Percentiles rank a stretch among this genome's conserved stretches.
phyloP scores from a whole-genome alignment of 1,140 invertebrate genomes.

The Adoxophyes honmai region DNA sequence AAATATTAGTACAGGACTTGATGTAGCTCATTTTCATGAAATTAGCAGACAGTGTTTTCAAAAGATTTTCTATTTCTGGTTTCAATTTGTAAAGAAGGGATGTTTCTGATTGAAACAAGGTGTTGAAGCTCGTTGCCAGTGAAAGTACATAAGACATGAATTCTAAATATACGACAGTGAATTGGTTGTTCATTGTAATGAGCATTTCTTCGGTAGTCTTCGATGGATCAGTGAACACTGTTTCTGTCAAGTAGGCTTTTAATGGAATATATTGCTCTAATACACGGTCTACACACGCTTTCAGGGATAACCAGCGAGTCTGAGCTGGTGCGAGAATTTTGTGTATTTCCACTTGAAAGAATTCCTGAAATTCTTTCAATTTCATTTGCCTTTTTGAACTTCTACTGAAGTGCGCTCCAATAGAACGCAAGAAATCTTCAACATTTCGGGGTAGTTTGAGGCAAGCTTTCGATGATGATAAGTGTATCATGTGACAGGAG shows the following conservation, averaged over 20 bases:
- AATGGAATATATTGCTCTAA: conserved; percentile 47
- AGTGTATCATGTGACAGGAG: conserved; percentile 1
- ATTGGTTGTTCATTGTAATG: conserved; percentile 36
- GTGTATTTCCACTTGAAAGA: conserved; percentile 42
- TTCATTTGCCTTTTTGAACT: conserved; percentile 36
- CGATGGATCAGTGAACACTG: conserved; percentile 44
- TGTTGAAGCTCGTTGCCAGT: conserved; percentile 42
- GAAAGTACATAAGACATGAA: conserved; percentile 41
- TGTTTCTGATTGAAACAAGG: conserved; percentile 43
- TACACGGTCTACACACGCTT: conserved; percentile 48
- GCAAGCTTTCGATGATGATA: conserved; percentile 21
- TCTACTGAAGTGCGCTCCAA: conserved; percentile 47
- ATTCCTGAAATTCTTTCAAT: conserved; percentile 49
- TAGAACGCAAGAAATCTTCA: conserved; percentile 24
- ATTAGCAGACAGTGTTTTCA: neutral
- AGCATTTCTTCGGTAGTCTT: conserved; percentile 47
- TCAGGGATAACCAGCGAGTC: conserved; percentile 54
- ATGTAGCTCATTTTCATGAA: neutral
- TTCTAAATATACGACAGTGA: conserved; percentile 41
- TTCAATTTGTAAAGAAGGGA: conserved; percentile 38
- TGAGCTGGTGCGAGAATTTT: conserved; percentile 43
- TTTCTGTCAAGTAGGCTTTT: conserved; percentile 40
- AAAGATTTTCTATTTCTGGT: conserved; percentile 24
- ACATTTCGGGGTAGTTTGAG: conserved; percentile 18
- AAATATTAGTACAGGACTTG: neutral